phyloP scores from a whole-genome alignment of 2,888 invertebrate genomes.

The Luffia ferchaultella region DNA sequence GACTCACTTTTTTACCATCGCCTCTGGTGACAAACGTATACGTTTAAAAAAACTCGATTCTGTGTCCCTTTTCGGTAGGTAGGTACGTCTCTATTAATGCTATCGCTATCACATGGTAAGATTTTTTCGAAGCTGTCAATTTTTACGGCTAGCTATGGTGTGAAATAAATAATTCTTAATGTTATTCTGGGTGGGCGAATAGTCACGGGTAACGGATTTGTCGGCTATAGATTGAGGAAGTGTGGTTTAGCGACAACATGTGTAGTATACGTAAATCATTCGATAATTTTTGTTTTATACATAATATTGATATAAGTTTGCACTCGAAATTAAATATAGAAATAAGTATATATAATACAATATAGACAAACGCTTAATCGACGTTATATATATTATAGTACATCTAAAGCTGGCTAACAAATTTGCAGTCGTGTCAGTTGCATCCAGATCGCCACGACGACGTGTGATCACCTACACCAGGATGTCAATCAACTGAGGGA shows the following conservation, averaged over 20 bases:
- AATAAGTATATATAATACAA: too few relatives aligned
- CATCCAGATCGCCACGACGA: too few relatives aligned
- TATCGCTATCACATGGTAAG: slow-evolving; percentile 33
- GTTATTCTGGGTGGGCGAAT: slow-evolving; percentile 50
- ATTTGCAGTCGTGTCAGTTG: too few relatives aligned
- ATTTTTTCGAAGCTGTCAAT: slow-evolving; percentile 50
- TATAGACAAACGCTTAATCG: too few relatives aligned
- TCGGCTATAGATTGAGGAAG: background rate
- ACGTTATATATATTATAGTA: too few relatives aligned
- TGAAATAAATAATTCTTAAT: slow-evolving; percentile 55
- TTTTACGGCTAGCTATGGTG: slow-evolving; percentile 53
- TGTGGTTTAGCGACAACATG: background rate
- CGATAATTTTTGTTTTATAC: too few relatives aligned
- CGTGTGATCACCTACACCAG: too few relatives aligned
- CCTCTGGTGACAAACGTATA: slow-evolving; percentile 30
- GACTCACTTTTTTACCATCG: slow-evolving; percentile 39
- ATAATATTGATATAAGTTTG: too few relatives aligned
- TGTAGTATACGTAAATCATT: background rate
- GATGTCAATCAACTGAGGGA: too few relatives aligned
- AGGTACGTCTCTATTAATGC: slow-evolving; percentile 9
- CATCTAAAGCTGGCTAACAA: too few relatives aligned
- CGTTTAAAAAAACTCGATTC: slow-evolving; percentile 25
- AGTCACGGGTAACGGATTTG: background rate
- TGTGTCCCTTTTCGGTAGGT: slow-evolving; percentile 22
- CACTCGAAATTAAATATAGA: too few relatives aligned